Base-by-base conservation (phyloP, 2,113 vertebrate genomes). In the Cyanoliseus patagonus region DNA sequence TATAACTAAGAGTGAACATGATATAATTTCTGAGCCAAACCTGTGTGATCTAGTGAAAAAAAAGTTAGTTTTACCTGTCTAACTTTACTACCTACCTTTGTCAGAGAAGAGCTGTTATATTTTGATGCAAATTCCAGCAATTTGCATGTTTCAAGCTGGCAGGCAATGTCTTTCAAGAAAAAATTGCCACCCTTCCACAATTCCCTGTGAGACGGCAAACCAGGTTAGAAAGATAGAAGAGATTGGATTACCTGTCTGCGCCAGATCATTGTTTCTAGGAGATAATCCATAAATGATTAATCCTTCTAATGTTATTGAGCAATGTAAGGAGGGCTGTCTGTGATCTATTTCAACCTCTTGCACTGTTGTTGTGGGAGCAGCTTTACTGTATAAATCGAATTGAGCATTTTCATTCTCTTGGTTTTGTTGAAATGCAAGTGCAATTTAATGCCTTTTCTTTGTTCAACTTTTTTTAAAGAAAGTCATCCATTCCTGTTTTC, bases 211-310 rank as follows among this genome's bases (percentile, higher is more conserved):
- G 98, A 97, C 1, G 88, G 96, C 95, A 96, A 76, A 28, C 95
- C 88, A 94, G 94, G 91, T 96, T 83, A 86, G 94, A 96, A 96
- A 95, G 97, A 97, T 28, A 96, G 83, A 94, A 97, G 89, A 96
- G 98, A 99, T 98, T 97, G 97, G 77, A 98, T 99, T 99, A 99
- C 99, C 97, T 98, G 98, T 98, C 98, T 98, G 96, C 91, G 90
- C 96, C 91, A 98, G 98, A 99, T 99, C 98, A 98, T 97, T 98
- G 98, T 98, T 98, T 98, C 98, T 98, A 98, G 98, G 98, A 97
- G 98, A 97, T 97, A 98, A 98, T 94, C 95, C 96, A 98, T 99
- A 97, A 98, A 99, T 99, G 98, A 99, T 99, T 99, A 98, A 99
- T 98, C 97, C 97, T 98, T 97, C 98, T 96, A 93, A 98, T 98